Base-by-base conservation (phyloP, 2,113 vertebrate genomes). In the Paedocypris sp. region DNA sequence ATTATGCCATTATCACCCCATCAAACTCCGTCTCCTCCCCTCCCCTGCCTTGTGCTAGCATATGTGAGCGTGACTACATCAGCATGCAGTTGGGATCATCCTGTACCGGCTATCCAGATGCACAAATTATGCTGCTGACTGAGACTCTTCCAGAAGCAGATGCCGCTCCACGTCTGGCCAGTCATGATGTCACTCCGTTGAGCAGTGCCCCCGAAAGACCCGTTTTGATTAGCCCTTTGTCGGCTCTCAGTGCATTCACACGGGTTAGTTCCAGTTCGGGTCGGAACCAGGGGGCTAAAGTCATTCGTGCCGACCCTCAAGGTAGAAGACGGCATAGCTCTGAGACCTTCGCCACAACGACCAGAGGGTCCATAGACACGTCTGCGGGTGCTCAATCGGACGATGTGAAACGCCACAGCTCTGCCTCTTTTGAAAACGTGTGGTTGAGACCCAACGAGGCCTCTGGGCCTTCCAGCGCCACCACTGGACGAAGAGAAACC, bases 381-480 rank as follows among this genome's bases (percentile, higher is more conserved):
- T 52, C 74, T 1, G 42, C 74, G 1, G 54, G 48, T 26, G 39
- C 47, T 61, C 56, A 50, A 12, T 66, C 70, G 3, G 83, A 88
- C 49, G 87, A 87, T 25, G 82, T 82, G 22, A 91, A 90, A 53
- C 83, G 86, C 38, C 87, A 91, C 73, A 90, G 88, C 73, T 91
- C 87, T 19, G 85, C 88, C 22, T 91, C 90, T 2, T 91, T 90
- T 66, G 90, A 92, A 68, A 92, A 88, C 3, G 88, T 92, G 25
- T 89, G 88, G 86, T 76, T 90, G 36, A 85, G 84, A 57, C 85
- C 84, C 2, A 82, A 73, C 42, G 85, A 85, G 31, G 22, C 51
- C 1, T 35, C 61, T n/a, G 23, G 36, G 19, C 15, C 22, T 39
- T 3, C 62, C 20, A 1, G 47, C 5, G 1, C 59, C 19, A 69